Conservation (phyloP, 2,888 invertebrate species). For the Perizoma flavofasciatum region DNA sequence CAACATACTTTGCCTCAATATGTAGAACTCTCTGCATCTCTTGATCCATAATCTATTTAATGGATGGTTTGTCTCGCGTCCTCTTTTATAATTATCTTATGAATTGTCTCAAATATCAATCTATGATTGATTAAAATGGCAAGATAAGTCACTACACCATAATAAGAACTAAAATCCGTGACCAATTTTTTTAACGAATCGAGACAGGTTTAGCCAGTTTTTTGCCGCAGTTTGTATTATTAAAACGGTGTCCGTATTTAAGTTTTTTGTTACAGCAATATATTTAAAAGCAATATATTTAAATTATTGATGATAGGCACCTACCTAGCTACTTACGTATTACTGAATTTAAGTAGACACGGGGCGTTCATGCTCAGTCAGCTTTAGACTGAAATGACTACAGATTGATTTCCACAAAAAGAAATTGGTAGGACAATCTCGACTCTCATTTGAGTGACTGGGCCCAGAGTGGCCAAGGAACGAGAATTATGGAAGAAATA, state of each 20-base stretch:
- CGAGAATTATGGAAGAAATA: too few species aligned
- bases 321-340: slow-evolving; percentile 4
- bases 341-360: too few species aligned
- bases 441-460: too few species aligned
- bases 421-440: too few species aligned
- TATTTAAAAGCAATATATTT: slow-evolving; percentile 18
- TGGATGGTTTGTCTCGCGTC: too few species aligned
- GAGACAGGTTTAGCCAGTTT: slow-evolving; percentile 20
- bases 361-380: too few species aligned
- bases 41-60: too few species aligned
- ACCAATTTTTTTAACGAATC: slow-evolving; percentile 9
- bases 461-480: too few species aligned
- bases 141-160: slow-evolving; percentile 1
- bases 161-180: slow-evolving; percentile 4
- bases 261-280: slow-evolving; percentile 23
- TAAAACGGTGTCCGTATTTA: slow-evolving; percentile 10
- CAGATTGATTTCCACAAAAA: neutral
- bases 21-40: too few species aligned
- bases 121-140: slow-evolving; percentile 1
- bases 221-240: slow-evolving; percentile 14
- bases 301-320: slow-evolving; percentile 6
- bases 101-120: neutral
- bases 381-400: neutral
- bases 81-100: too few species aligned
- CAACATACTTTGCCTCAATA: too few species aligned